These are phyloP conservation scores for Pseudomyrmex cubaensis DNA, from an alignment of 1,140 invertebrate genomes.

Conservation along the genomic window DNA sequence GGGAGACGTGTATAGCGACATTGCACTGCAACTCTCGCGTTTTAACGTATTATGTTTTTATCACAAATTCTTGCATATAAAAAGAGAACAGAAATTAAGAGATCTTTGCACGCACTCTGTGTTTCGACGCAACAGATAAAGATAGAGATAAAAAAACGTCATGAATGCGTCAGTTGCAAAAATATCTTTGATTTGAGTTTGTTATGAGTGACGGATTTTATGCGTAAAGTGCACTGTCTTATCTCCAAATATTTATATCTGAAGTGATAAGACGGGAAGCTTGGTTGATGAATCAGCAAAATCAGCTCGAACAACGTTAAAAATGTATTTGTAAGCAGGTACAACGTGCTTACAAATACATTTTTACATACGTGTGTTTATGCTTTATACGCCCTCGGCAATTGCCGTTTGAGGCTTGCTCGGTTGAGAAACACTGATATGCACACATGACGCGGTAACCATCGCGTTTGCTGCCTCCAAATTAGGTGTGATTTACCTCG, in stretches of 20 bases:
- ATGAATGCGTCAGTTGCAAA: no score
- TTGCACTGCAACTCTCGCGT: not conserved
- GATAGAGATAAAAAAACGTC: no score
- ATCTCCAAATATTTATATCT: not conserved
- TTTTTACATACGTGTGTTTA: no score
- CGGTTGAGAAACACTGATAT: constrained; percentile 75
- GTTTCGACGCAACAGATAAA: no score
- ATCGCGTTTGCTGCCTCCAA: constrained; percentile 76
- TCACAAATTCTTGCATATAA: no score
- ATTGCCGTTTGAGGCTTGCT: not conserved
- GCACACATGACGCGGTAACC: constrained; percentile 76
- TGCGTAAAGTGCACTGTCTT: not conserved
- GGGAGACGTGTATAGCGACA: constrained; percentile 3
- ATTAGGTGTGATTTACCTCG: constrained; percentile 81
- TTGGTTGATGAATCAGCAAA: not conserved
- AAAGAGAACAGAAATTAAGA: not conserved
- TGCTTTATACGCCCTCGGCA: not conserved
- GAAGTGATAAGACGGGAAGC: not conserved
- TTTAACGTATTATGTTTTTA: not conserved
- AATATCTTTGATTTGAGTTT: no score
- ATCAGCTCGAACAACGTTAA: not conserved
- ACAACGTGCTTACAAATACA: no score
- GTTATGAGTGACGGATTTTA: no score
- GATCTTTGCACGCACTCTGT: no score
- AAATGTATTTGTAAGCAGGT: not conserved